Conservation (phyloP, 2,888 invertebrate genomes). For the Parascotia fuliginaria region DNA sequence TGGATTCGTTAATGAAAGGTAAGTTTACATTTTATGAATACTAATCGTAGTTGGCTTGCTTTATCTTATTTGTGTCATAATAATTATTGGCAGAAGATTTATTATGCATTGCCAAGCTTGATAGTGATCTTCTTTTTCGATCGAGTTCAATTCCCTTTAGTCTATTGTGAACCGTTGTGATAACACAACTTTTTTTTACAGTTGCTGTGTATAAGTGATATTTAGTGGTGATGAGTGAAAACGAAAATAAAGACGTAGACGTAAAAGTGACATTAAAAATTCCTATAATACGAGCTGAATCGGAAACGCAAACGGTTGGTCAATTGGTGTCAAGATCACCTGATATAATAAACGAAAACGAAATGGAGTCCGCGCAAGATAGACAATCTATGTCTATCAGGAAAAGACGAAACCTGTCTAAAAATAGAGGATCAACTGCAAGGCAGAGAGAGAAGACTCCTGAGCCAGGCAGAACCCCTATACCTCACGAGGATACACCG, state of each 20-base stretch:
- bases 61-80: conserved; percentile 56
- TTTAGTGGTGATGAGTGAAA: conserved; percentile 67
- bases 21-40: conserved; percentile 61
- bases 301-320: conserved; percentile 67
- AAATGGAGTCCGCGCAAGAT: conserved; percentile 71
- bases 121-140: conserved; percentile 42
- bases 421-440: conserved; percentile 80
- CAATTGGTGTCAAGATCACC: conserved; percentile 58
- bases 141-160: conserved; percentile 57
- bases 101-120: conserved; percentile 66
- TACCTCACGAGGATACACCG: conserved; percentile 87
- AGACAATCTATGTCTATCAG: conserved; percentile 83
- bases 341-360: conserved; percentile 49
- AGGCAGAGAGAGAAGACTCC: conserved; percentile 82
- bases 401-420: conserved; percentile 87
- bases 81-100: conserved; percentile 70
- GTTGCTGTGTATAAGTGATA: conserved; percentile 39
- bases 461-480: conserved; percentile 75
- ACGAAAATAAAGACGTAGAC: conserved; percentile 49
- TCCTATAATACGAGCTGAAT: conserved; percentile 66
- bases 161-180: conserved; percentile 49
- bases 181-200: conserved; percentile 61
- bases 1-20: conserved; percentile 64
- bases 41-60: conserved; percentile 57
- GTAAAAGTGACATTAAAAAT: conserved; percentile 58